Evolutionary conservation across 2,888 invertebrate species (phyloP), one percentile per base, ranked within the genome.

Genomic region (Dicyrtomina minuta): DNA sequence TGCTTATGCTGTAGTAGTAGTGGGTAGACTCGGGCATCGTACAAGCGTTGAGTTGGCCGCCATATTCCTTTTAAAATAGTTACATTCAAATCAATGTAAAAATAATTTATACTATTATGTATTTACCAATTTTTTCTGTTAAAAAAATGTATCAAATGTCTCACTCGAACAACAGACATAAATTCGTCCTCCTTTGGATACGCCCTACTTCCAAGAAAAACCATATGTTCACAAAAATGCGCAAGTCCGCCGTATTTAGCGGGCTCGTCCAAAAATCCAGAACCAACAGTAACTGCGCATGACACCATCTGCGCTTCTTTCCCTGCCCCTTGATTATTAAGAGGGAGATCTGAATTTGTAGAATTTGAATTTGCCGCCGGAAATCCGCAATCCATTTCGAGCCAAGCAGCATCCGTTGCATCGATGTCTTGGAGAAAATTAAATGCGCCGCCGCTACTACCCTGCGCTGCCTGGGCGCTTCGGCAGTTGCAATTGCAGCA

Each of bases 201-300:
- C 1, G 22, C 39, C 15, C 20, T 39, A 22, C 59, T 67, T 17
- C 67, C 67, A 15, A 67, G 20, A 26, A 67, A 67, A 4, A 67
- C 67, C 51, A 67, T 58, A 46, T 67, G 67, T 39, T 67, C 67
- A 24, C 67, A 67, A 60, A 67, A 67, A 39, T 67, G 67, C n/a
- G 67, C 67, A 3, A 67, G 49, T 20, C 67, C 67, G 33, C 67
- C 43, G 49, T 59, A 67, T 20, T 49, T 49, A 6, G 58, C 17
- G 12, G 67, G 67, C 39, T 67, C 67, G 20, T 67, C 67, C 59
- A 67, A 43, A 41, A 44, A 67, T 26, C 67, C 67, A 1, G 67
- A 59, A 8, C 67, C 67, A 1, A 67, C 67, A 1, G 59, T 49
- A 2, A 67, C 51, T 10, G 59, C 67, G n/a, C 58, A 59, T 4